Base-by-base conservation (phyloP, 1,140 invertebrate genomes). In the Heliothis virescens region DNA sequence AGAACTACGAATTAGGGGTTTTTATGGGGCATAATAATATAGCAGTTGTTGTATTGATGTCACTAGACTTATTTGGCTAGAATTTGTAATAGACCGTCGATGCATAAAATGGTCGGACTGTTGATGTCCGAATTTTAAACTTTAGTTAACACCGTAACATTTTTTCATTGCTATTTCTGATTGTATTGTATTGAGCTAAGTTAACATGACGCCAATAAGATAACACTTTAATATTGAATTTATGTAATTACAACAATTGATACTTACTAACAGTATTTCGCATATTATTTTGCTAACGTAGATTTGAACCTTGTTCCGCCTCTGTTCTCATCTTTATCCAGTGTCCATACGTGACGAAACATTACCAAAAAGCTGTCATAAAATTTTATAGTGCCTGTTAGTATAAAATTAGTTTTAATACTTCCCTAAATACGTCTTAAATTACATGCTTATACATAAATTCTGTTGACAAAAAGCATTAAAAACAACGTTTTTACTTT, bases 401-500 rank as follows among this genome's bases (percentile, higher is more conserved):
- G n/a, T 18, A 65, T 34, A 34, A 65, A 65, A 65, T 48, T 65
- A 65, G 62, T 48, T 65, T 65, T 65, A 65, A 65, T 65, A 34
- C 47, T 47, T 65, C 62, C 41, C 41, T 65, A 48, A 65, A 65
- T 34, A 48, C 34, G 41, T 65, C 16, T 65, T 65, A 65, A 16
- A 48, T 65, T 41, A 65, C 62, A 65, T 21, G 10, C 16, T 48
- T 48, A 21, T 13, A 18, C 62, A 65, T 65, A 21, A 65, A 65
- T 65, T 65, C 16, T 16, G 34, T 65, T 65, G 41, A 65, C 62
- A 41, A 65, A 9, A 65, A 18, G 18, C 62, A 65, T 18, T 65
- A 65, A 65, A 48, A 10, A 16, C 16, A 69, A 13, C 16, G 15
- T 53, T 52, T 69, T 69, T 77, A 65, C 26, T 77, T 77, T 78